Evolutionary conservation across 2,888 invertebrate genomes (phyloP).

Genomic region (Rhyacophila evoluta): DNA sequence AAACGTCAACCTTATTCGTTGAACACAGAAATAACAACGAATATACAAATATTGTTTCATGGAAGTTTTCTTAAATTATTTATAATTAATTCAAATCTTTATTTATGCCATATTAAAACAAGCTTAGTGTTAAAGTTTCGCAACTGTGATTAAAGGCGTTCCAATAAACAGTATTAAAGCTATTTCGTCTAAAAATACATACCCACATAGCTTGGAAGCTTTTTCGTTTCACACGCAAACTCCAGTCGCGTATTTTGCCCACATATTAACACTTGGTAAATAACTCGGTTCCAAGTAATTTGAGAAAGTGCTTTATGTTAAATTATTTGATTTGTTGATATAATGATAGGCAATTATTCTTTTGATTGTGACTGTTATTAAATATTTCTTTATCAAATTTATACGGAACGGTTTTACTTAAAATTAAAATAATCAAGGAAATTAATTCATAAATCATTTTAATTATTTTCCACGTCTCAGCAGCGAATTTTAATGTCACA

Average conservation of each 20-base stretch:
- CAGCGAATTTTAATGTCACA: too few relatives aligned
- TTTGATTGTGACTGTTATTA: too few relatives aligned
- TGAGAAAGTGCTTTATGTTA: too few relatives aligned
- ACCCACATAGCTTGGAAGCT: neutral
- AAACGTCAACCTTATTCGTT: too few relatives aligned
- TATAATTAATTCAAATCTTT: constrained; percentile 22
- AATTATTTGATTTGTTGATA: too few relatives aligned
- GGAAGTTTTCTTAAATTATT: neutral
- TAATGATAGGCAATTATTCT: too few relatives aligned
- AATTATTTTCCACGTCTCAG: too few relatives aligned
- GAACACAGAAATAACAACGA: too few relatives aligned
- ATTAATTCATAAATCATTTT: too few relatives aligned
- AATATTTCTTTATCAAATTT: too few relatives aligned
- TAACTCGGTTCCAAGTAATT: neutral
- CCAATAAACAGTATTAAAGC: constrained; percentile 13
- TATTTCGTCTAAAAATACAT: neutral
- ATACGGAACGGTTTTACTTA: too few relatives aligned
- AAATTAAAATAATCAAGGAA: too few relatives aligned
- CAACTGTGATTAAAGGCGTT: constrained; percentile 13
- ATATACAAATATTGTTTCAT: neutral
- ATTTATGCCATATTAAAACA: constrained; percentile 16
- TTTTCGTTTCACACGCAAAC: neutral
- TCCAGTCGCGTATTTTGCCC: neutral
- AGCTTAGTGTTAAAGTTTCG: constrained; percentile 18
- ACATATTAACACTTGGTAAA: neutral